These are phyloP conservation scores for Calyptommatus sinebrachiatus DNA, from an alignment of 2,113 vertebrate species.

Conservation along the genomic window DNA sequence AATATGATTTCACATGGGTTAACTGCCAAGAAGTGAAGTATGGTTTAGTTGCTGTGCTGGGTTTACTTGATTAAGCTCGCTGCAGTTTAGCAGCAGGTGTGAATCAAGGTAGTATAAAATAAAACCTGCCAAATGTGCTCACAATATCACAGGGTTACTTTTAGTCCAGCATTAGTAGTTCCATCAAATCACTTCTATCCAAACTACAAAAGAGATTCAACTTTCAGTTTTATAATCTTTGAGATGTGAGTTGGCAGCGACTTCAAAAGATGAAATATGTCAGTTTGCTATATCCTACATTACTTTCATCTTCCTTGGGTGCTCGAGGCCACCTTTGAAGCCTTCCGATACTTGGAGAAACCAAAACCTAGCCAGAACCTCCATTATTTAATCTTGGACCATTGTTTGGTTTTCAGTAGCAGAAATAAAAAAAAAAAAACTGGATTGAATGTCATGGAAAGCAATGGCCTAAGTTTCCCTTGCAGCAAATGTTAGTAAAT, in stretches of 20 bases:
- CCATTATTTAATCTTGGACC: conserved; percentile 2
- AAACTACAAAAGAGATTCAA: background rate
- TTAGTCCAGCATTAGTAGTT: background rate
- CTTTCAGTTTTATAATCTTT: background rate
- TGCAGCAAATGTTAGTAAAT: background rate
- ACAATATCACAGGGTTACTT: background rate
- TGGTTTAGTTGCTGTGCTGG: too few relatives aligned
- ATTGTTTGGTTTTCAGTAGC: background rate
- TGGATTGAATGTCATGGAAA: background rate
- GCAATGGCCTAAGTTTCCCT: background rate
- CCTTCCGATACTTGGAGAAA: background rate
- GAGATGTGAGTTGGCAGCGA: background rate
- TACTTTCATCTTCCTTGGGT: background rate
- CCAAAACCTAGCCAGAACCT: background rate
- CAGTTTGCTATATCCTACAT: background rate
- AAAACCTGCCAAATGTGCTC: conserved; percentile 14
- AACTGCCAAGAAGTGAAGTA: too few relatives aligned
- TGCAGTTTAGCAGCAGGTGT: too few relatives aligned
- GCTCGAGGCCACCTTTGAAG: conserved; percentile 6
- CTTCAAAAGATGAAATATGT: conserved; percentile 14
- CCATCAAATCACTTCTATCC: background rate
- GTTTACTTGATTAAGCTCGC: too few relatives aligned
- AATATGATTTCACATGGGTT: too few relatives aligned
- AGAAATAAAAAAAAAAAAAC: background rate
- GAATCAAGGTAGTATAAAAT: background rate